Evolutionary conservation across 1,140 invertebrate genomes (phyloP).

Genomic region (Holotrichia oblita): DNA sequence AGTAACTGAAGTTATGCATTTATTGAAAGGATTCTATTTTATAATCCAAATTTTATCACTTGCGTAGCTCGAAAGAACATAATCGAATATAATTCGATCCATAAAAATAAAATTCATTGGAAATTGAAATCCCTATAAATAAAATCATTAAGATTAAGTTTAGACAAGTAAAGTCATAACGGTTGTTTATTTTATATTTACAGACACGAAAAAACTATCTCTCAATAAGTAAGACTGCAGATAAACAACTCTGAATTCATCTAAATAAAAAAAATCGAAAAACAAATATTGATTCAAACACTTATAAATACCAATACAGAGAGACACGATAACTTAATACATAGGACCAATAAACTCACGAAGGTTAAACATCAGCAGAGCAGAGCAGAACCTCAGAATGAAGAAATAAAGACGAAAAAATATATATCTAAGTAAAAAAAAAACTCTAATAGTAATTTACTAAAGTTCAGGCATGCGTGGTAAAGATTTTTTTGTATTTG

Average conservation of each 20-base stretch:
- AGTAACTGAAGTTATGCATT: no score
- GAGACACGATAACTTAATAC: conserved; percentile 7
- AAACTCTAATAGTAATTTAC: conserved; percentile 16
- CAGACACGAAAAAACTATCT: not conserved
- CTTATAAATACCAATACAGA: not conserved
- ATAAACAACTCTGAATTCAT: not conserved
- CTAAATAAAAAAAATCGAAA: not conserved
- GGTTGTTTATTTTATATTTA: not conserved
- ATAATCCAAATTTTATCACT: no score
- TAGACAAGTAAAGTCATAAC: no score
- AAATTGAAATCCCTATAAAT: no score
- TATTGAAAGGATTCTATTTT: no score
- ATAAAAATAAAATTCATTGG: no score
- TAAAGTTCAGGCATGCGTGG: conserved; percentile 24
- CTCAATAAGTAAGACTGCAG: not conserved
- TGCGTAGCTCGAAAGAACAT: no score
- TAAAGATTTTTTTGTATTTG: not conserved
- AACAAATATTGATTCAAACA: conserved; percentile 15
- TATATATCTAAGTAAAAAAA: not conserved
- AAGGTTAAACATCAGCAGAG: conserved; percentile 9
- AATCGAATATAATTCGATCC: no score
- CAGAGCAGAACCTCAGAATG: conserved; percentile 11
- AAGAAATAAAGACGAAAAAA: not conserved
- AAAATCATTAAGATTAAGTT: no score
- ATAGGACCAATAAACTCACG: not conserved